A percentile compares a stretch with the other conserved stretches of the same genome.
Conservation (phyloP, 2,888 invertebrate genomes). For the Tyria jacobaeae region DNA sequence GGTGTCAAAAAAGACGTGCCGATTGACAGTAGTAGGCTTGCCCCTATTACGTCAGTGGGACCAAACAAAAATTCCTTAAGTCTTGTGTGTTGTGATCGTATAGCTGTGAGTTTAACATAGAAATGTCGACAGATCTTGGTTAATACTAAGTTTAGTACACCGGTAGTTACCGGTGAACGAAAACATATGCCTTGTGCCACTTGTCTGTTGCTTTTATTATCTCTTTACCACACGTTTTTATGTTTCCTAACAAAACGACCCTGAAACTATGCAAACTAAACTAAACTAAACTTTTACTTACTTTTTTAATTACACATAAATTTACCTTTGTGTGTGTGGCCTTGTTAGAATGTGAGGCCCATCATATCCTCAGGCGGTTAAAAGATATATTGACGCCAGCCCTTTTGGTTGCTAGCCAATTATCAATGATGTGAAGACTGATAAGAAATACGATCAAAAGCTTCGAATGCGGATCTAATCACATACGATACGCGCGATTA, state of each 20-base stretch:
- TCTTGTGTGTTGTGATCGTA: too few relatives aligned
- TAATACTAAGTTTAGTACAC: too few relatives aligned
- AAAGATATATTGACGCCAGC: slow-evolving; percentile 23
- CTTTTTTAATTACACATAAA: slow-evolving; percentile 18
- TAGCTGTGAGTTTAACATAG: too few relatives aligned
- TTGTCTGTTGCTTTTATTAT: neutral
- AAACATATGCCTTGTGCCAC: too few relatives aligned
- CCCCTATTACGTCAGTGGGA: too few relatives aligned
- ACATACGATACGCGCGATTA: slow-evolving; percentile 19
- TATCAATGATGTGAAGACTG: slow-evolving; percentile 31
- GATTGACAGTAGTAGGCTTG: too few relatives aligned
- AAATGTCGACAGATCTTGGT: too few relatives aligned
- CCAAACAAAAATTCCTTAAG: too few relatives aligned
- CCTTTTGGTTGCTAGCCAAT: slow-evolving; percentile 23
- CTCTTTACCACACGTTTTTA: neutral
- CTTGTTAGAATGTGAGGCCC: slow-evolving; percentile 28
- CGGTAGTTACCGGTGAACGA: too few relatives aligned
- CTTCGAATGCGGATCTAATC: slow-evolving; percentile 25
- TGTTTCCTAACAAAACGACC: neutral
- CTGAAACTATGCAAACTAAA: slow-evolving; percentile 1
- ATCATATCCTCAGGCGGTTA: slow-evolving; percentile 16
- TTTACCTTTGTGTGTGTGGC: slow-evolving; percentile 26
- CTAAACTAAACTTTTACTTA: slow-evolving; percentile 19
- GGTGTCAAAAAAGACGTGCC: too few relatives aligned
- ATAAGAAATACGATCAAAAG: slow-evolving; percentile 34